phyloP scores from a whole-genome alignment of 92 coral and sea anemone genomes.

The Porites lobata region DNA sequence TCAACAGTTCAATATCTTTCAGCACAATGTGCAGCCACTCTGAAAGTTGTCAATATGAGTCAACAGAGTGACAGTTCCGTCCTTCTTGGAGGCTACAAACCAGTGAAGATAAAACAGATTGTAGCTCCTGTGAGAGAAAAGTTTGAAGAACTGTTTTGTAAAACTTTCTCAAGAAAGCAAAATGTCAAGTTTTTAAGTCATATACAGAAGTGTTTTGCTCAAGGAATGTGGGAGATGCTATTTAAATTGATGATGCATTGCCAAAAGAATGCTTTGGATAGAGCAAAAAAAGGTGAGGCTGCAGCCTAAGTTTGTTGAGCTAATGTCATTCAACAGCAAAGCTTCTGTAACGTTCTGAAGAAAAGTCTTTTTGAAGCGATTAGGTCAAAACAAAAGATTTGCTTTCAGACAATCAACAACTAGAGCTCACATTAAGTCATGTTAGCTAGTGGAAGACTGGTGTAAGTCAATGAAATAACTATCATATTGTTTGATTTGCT shows the following conservation, averaged over 20 bases:
- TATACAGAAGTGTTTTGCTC: slow-evolving; percentile 90
- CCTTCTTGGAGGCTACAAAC: slow-evolving; percentile 96
- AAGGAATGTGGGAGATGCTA: slow-evolving; percentile 89
- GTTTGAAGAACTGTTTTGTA: slow-evolving; percentile 88
- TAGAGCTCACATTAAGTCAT: too few relatives aligned
- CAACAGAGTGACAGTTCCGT: slow-evolving; percentile 99
- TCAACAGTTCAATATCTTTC: slow-evolving; percentile 92
- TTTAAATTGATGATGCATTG: slow-evolving; percentile 92
- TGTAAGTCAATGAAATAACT: too few relatives aligned
- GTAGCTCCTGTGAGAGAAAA: slow-evolving; percentile 91
- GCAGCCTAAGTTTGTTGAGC: neutral
- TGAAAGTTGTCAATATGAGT: slow-evolving; percentile 96
- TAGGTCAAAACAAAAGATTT: neutral
- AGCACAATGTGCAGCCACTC: slow-evolving; percentile 72
- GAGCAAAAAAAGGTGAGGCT: slow-evolving; percentile 62
- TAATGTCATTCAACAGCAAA: neutral
- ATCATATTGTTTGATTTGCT: too few relatives aligned
- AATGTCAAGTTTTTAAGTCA: slow-evolving; percentile 89
- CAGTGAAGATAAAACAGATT: slow-evolving; percentile 97
- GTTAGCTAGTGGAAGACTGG: too few relatives aligned
- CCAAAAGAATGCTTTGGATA: slow-evolving; percentile 84
- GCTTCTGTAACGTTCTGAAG: neutral
- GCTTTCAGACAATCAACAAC: neutral
- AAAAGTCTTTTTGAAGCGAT: too few relatives aligned
- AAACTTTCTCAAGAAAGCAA: slow-evolving; percentile 96